These are phyloP conservation scores for Heliconius aoede DNA, from an alignment of 2,888 invertebrate species.

Conservation along the genomic window DNA sequence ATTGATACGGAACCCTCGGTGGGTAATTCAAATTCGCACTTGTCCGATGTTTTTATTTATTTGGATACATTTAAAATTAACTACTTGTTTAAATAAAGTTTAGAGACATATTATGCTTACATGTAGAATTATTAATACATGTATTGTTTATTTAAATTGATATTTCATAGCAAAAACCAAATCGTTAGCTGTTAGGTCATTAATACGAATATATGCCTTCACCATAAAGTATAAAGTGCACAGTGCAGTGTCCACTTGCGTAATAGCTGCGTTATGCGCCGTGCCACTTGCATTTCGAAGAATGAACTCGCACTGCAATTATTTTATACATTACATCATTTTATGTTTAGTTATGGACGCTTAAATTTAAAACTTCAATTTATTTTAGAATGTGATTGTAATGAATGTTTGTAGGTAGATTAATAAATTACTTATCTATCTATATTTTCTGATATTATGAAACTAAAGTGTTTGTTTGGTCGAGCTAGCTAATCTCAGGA, in stretches of 20 bases:
- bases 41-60: background rate
- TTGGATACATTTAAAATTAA: background rate
- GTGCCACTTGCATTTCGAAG: slow-evolving; percentile 27
- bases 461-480: too few relatives aligned
- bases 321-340: slow-evolving; percentile 27
- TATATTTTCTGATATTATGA: too few relatives aligned
- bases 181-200: too few relatives aligned
- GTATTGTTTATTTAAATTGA: background rate
- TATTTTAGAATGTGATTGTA: background rate
- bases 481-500: too few relatives aligned
- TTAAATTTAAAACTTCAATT: background rate
- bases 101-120: background rate
- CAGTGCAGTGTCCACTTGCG: slow-evolving; percentile 10
- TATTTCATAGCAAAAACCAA: background rate
- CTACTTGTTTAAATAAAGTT: background rate
- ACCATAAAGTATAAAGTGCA: background rate
- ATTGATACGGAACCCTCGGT: too few relatives aligned
- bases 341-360: background rate
- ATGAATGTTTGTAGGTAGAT: background rate
- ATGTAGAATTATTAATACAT: background rate
- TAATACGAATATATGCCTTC: background rate
- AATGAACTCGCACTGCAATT: slow-evolving; percentile 26
- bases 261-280: slow-evolving; percentile 18
- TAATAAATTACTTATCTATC: too few relatives aligned
- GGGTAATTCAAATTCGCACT: too few relatives aligned